phyloP scores from a whole-genome alignment of 1,140 invertebrate species.

The Antheraea pernyi region DNA sequence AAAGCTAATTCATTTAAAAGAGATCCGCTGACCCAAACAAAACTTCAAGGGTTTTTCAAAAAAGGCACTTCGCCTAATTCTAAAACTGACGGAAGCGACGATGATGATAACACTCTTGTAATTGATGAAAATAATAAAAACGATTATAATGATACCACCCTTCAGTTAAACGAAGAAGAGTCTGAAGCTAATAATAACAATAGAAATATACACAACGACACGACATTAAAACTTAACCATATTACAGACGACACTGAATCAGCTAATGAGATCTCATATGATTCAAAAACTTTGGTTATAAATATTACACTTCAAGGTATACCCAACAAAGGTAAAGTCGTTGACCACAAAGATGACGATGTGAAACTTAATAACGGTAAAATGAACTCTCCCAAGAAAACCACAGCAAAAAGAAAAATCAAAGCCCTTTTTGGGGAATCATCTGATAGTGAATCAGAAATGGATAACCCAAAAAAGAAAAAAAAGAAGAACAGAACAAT shows the following conservation, averaged over 20 bases:
- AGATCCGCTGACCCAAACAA: slow-evolving; percentile 65
- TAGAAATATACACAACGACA: slow-evolving; percentile 41
- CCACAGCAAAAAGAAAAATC: slow-evolving; percentile 70
- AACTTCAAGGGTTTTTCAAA: slow-evolving; percentile 56
- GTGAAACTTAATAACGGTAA: slow-evolving; percentile 9
- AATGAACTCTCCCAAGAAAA: slow-evolving; percentile 24
- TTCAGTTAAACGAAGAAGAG: slow-evolving; percentile 41
- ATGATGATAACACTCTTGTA: slow-evolving; percentile 50
- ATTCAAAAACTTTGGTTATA: slow-evolving; percentile 58
- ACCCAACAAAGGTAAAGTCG: slow-evolving; percentile 33
- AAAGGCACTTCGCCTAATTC: slow-evolving; percentile 42
- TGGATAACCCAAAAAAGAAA: slow-evolving; percentile 24
- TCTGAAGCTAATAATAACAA: slow-evolving; percentile 48
- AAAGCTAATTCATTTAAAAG: slow-evolving; percentile 69
- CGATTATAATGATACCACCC: slow-evolving; percentile 44
- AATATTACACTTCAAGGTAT: slow-evolving; percentile 69
- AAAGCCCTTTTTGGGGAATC: slow-evolving; percentile 75
- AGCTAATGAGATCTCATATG: slow-evolving; percentile 35
- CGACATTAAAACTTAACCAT: slow-evolving; percentile 54
- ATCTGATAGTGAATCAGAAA: slow-evolving; percentile 51
- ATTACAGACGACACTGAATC: slow-evolving; percentile 12
- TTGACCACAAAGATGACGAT: slow-evolving; percentile 26
- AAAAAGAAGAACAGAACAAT: slow-evolving; percentile 22
- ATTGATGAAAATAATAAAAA: slow-evolving; percentile 53
- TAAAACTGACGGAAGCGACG: slow-evolving; percentile 43